A percentile compares a stretch with the other conserved stretches of the same genome.
phyloP scores from a whole-genome alignment of 1,140 invertebrate genomes.

The Platyscapa corneri region DNA sequence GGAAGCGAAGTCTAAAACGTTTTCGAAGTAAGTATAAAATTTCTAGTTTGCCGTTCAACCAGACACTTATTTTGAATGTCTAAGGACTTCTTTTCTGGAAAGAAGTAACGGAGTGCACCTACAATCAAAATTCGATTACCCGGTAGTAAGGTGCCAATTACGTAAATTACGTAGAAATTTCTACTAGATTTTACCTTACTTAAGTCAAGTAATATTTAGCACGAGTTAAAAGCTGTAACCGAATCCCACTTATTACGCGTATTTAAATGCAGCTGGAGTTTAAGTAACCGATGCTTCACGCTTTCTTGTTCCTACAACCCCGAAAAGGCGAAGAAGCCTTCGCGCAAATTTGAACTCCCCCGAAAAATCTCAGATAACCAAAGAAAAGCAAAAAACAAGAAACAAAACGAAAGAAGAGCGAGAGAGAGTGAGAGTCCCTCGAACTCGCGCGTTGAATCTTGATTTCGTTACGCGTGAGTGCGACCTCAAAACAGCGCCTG shows the following conservation, averaged over 20 bases:
- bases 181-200: neutral
- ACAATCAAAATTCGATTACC: conserved; percentile 22
- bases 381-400: conserved; percentile 10
- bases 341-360: conserved; percentile 11
- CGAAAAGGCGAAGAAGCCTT: neutral
- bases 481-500: conserved; percentile 41
- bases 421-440: neutral
- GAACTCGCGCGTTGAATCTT: conserved; percentile 46
- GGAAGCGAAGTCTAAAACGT: neutral
- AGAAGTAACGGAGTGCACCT: conserved; percentile 11
- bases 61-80: neutral
- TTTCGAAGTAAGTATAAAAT: neutral
- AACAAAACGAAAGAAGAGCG: neutral
- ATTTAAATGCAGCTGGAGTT: conserved; percentile 7
- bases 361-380: neutral
- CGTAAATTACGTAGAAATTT: conserved; percentile 12
- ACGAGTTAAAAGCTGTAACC: conserved; percentile 18
- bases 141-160: neutral
- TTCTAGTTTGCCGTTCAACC: neutral
- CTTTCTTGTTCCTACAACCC: neutral
- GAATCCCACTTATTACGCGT: conserved; percentile 22
- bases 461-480: conserved; percentile 52
- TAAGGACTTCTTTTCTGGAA: neutral
- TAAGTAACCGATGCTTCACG: neutral
- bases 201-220: neutral